Evolutionary conservation across 2,113 vertebrate species (phyloP).

Genomic region (Anas platyrhynchos): DNA sequence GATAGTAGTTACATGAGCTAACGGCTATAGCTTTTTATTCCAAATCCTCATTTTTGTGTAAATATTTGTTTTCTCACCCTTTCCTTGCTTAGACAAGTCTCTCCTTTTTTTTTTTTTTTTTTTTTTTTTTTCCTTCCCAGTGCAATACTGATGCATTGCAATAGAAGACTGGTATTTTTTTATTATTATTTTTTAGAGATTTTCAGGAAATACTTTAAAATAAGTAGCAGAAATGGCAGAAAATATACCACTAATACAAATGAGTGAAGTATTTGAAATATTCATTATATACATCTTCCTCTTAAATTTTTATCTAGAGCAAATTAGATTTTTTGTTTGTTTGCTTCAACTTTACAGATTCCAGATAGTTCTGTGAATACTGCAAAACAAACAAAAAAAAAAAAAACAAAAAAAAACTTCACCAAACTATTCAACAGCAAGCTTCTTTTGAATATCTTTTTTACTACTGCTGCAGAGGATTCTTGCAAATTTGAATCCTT

Average conservation of each 20-base stretch:
- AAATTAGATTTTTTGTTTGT: background rate
- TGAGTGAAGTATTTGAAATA: background rate
- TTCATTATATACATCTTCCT: background rate
- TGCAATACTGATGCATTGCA: background rate
- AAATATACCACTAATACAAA: background rate
- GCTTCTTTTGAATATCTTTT: background rate
- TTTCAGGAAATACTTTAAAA: background rate
- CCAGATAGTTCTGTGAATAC: background rate
- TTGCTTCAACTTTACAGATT: background rate
- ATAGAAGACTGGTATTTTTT: background rate
- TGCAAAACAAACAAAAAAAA: background rate
- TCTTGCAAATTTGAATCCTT: background rate
- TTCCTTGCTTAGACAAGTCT: background rate
- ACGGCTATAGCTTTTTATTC: background rate
- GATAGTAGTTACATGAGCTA: background rate
- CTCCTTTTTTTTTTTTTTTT: too few relatives aligned
- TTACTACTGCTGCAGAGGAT: background rate
- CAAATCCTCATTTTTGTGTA: background rate
- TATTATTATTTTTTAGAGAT: background rate
- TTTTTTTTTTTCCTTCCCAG: background rate
- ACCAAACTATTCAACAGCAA: background rate
- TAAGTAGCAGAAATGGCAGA: background rate
- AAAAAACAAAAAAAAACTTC: background rate
- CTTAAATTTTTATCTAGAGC: background rate
- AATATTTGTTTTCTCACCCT: background rate